Percentiles rank a stretch among this genome's conserved stretches.
phyloP scores from a whole-genome alignment of 2,113 vertebrate species.

The Xiphorhynchus elegans region DNA sequence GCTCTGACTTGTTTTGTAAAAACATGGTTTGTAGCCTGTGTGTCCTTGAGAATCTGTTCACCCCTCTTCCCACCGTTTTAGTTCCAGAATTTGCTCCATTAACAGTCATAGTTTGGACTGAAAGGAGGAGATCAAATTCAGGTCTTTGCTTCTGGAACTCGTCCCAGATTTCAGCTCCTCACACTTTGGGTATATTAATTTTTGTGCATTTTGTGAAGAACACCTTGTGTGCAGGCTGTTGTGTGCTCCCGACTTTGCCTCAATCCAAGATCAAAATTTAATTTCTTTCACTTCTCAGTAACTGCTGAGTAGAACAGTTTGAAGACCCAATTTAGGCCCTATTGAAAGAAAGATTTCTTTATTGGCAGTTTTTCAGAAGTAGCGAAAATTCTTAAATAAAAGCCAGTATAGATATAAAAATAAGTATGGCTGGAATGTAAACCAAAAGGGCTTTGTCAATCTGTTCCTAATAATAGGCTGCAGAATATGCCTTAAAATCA shows the following conservation, averaged over 20 bases:
- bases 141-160: constrained; percentile 14
- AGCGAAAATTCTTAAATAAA: constrained; percentile 13
- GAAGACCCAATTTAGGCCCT: constrained; percentile 17
- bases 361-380: constrained; percentile 34
- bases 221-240: neutral
- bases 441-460: neutral
- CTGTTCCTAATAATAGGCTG: neutral
- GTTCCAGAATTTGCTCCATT: neutral
- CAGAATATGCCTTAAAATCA: neutral
- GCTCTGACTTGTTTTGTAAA: neutral
- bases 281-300: constrained; percentile 31
- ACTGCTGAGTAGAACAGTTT: constrained; percentile 47
- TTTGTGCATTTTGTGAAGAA: neutral
- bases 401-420: neutral
- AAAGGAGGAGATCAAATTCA: neutral
- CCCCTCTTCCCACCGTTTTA: neutral
- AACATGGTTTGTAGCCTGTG: neutral
- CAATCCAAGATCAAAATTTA: constrained; percentile 28
- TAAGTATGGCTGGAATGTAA: neutral
- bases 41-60: neutral
- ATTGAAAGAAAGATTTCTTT: constrained; percentile 41
- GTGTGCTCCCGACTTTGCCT: neutral
- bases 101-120: neutral
- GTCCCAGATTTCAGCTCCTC: neutral
- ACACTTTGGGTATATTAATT: neutral